These are phyloP conservation scores for Plectus sambesii DNA, from an alignment of 1,140 invertebrate species.

Conservation along the genomic window DNA sequence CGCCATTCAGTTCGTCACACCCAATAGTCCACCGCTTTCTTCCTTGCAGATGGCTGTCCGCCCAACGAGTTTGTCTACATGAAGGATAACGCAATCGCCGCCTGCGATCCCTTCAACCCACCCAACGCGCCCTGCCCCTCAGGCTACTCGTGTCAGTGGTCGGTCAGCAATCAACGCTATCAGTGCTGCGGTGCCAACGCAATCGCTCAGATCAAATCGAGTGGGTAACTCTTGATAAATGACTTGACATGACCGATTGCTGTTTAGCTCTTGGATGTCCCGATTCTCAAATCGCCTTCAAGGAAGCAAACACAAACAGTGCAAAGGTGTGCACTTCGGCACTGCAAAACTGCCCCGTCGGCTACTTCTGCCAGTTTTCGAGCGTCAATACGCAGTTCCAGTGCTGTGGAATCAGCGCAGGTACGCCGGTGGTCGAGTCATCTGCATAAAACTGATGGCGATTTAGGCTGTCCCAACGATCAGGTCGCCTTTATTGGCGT, in stretches of 20 bases:
- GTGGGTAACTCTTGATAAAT: no score
- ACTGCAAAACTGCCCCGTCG: slow-evolving; percentile 42
- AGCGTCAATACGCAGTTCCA: slow-evolving; percentile 42
- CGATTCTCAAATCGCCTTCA: slow-evolving; percentile 40
- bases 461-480: slow-evolving; percentile 44
- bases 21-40: slow-evolving; percentile 1
- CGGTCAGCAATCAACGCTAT: slow-evolving; percentile 41
- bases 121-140: slow-evolving; percentile 42
- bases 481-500: slow-evolving; percentile 43
- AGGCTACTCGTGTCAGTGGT: slow-evolving; percentile 44
- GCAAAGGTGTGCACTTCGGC: slow-evolving; percentile 43
- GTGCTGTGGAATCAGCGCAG: slow-evolving; percentile 43
- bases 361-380: slow-evolving; percentile 41
- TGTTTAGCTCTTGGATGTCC: slow-evolving; percentile 37
- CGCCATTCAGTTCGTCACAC: slow-evolving; percentile 11
- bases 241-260: no score
- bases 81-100: slow-evolving; percentile 44
- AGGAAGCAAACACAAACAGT: slow-evolving; percentile 33
- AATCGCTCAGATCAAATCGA: slow-evolving; percentile 40
- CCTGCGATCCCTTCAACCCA: slow-evolving; percentile 44
- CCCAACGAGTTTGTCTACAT: slow-evolving; percentile 43
- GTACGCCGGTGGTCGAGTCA: no score
- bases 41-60: slow-evolving; percentile 37
- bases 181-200: slow-evolving; percentile 43
- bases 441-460: no score